Evolutionary conservation across 1,140 invertebrate genomes (phyloP).

Genomic region (Panagrolaimus sp.): DNA sequence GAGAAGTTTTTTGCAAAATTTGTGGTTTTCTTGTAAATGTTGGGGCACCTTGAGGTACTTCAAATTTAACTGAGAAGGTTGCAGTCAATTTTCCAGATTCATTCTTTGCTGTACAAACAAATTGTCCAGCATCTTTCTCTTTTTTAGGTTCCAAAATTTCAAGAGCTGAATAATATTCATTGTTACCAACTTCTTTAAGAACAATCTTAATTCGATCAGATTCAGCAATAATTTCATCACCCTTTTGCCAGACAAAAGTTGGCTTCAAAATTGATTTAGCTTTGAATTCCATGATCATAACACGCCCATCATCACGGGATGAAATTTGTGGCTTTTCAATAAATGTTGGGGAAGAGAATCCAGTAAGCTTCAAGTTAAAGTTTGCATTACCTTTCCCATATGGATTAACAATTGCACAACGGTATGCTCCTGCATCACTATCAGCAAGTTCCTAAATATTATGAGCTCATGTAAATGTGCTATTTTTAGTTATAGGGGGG

Average conservation of each 20-base stretch:
- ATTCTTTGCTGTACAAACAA: constrained; percentile 59
- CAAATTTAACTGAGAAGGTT: constrained; percentile 59
- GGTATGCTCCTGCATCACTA: constrained; percentile 62
- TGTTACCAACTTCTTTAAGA: constrained; percentile 52
- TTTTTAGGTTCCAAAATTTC: constrained; percentile 59
- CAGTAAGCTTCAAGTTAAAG: constrained; percentile 61
- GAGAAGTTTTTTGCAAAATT: constrained; percentile 59
- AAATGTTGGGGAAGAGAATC: constrained; percentile 81
- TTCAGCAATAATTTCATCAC: constrained; percentile 75
- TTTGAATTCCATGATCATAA: constrained; percentile 95
- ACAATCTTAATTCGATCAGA: constrained; percentile 69
- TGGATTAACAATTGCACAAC: constrained; percentile 61
- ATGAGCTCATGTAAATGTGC: no score
- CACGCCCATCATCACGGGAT: constrained; percentile 86
- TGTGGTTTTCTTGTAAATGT: constrained; percentile 59
- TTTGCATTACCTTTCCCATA: constrained; percentile 61
- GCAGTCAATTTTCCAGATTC: constrained; percentile 59
- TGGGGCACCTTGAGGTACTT: constrained; percentile 59
- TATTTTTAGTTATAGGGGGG: no score
- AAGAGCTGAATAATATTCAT: constrained; percentile 58
- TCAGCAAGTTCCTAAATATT: constrained; percentile 56
- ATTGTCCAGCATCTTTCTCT: constrained; percentile 59
- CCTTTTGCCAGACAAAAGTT: constrained; percentile 81
- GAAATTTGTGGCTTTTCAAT: constrained; percentile 90
- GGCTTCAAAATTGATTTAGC: constrained; percentile 88